Percentiles rank a stretch among this genome's conserved stretches.
phyloP scores from a whole-genome alignment of 2,888 invertebrate genomes.

The Apocheima hispidaria region DNA sequence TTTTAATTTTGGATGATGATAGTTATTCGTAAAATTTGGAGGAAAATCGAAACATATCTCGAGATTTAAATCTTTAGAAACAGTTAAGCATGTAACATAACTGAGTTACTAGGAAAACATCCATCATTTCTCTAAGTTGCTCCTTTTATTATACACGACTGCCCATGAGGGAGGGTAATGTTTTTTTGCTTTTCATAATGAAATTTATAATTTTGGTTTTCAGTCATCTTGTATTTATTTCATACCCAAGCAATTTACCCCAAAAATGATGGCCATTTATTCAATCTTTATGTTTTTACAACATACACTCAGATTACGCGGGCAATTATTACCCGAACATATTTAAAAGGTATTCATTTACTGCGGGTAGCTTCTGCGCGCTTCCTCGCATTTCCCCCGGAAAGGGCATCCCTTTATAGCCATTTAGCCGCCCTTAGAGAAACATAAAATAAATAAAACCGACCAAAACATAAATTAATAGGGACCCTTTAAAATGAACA shows the following conservation, averaged over 20 bases:
- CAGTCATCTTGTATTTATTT: background rate
- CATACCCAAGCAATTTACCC: too few relatives aligned
- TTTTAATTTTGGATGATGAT: too few relatives aligned
- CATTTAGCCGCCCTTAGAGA: constrained; percentile 37
- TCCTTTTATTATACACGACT: too few relatives aligned
- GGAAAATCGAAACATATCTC: too few relatives aligned
- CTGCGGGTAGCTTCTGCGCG: constrained; percentile 7
- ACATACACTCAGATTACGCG: constrained; percentile 6
- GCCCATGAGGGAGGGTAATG: too few relatives aligned
- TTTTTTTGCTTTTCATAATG: too few relatives aligned
- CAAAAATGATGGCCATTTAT: constrained; percentile 20
- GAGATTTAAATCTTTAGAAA: too few relatives aligned
- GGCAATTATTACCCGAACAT: constrained; percentile 16
- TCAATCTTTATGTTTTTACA: constrained; percentile 8
- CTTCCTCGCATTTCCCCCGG: constrained; percentile 23
- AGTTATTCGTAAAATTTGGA: too few relatives aligned
- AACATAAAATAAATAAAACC: constrained; percentile 43
- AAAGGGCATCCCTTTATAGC: constrained; percentile 41
- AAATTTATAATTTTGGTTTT: background rate
- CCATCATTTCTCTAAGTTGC: too few relatives aligned
- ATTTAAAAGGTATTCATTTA: constrained; percentile 33
- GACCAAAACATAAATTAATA: constrained; percentile 45
- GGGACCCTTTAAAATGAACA: constrained; percentile 40
- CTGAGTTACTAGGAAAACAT: too few relatives aligned
- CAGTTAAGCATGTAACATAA: too few relatives aligned